Evolutionary conservation across 23 tunicate genomes (phyloP).

Genomic region (Ciona savignyi): DNA sequence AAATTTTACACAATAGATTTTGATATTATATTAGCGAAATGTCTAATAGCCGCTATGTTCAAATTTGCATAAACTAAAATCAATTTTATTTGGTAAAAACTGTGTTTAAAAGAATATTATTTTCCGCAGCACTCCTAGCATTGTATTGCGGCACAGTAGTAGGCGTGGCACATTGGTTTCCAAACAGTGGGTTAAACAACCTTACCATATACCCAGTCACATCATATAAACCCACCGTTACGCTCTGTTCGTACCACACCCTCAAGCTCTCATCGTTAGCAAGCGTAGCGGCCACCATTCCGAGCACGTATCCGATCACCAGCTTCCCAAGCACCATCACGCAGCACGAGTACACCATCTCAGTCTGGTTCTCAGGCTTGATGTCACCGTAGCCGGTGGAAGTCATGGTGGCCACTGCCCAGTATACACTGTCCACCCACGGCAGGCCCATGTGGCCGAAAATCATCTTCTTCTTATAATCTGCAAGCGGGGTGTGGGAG

Average conservation of each 20-base stretch:
- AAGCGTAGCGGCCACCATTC: constrained; percentile 89
- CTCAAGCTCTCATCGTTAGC: constrained; percentile 79
- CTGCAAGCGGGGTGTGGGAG: constrained; percentile 28
- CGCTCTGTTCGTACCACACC: constrained; percentile 84
- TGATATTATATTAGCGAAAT: too few species aligned
- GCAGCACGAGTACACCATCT: constrained; percentile 53
- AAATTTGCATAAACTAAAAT: too few species aligned
- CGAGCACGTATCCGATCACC: constrained; percentile 74
- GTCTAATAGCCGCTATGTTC: too few species aligned
- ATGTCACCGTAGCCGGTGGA: constrained; percentile 97
- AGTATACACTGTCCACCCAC: constrained; percentile 77
- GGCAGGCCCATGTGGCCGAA: constrained; percentile 29
- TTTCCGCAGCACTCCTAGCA: too few species aligned
- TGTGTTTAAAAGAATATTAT: too few species aligned
- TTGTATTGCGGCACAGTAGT: too few species aligned
- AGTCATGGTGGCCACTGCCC: constrained; percentile 84
- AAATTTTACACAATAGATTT: too few species aligned
- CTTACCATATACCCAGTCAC: too few species aligned
- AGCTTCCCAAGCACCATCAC: constrained; percentile 80
- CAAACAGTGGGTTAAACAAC: too few species aligned
- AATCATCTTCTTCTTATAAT: constrained; percentile 28
- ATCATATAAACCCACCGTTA: constrained; percentile 42
- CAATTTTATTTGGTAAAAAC: too few species aligned
- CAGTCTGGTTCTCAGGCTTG: constrained; percentile 46
- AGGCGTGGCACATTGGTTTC: too few species aligned